Percentiles rank a stretch among this genome's conserved stretches.
These are phyloP conservation scores for Rhysida immarginata DNA, from an alignment of 1,140 invertebrate species.

Conservation along the genomic window DNA sequence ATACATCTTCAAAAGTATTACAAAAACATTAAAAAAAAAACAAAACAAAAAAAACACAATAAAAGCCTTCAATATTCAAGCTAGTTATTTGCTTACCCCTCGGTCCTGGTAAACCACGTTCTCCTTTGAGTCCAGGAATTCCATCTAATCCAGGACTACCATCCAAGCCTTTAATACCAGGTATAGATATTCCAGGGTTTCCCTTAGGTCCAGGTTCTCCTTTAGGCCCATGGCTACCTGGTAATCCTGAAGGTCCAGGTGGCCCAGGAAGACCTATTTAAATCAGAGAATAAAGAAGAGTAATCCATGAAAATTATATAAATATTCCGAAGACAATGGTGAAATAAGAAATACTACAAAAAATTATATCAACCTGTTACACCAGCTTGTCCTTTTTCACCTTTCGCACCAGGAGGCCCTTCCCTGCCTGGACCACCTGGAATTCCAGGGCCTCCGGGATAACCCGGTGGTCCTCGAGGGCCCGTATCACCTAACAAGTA, in stretches of 20 bases:
- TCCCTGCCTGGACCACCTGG: conserved; percentile 50
- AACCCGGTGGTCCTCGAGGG: conserved; percentile 44
- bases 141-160: conserved; percentile 34
- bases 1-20: neutral
- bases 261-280: conserved; percentile 23
- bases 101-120: conserved; percentile 54
- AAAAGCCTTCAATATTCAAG: conserved; percentile 10
- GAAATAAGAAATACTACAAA: neutral
- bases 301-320: neutral
- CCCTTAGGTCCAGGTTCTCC: conserved; percentile 41
- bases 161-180: conserved; percentile 19
- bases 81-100: conserved; percentile 29
- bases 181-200: conserved; percentile 17
- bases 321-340: neutral
- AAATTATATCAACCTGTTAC: conserved; percentile 20
- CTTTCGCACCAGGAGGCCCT: conserved; percentile 43
- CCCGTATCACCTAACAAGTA: conserved; percentile 25
- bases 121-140: conserved; percentile 61
- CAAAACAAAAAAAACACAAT: too few species aligned
- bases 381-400: conserved; percentile 41
- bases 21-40: conserved; percentile 2
- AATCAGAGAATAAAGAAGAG: neutral
- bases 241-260: conserved; percentile 23
- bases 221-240: conserved; percentile 27
- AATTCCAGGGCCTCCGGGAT: conserved; percentile 46